Evolutionary conservation across 2,888 invertebrate species (phyloP), one percentile per base, ranked within the genome.

Genomic region (Mystacides longicornis): DNA sequence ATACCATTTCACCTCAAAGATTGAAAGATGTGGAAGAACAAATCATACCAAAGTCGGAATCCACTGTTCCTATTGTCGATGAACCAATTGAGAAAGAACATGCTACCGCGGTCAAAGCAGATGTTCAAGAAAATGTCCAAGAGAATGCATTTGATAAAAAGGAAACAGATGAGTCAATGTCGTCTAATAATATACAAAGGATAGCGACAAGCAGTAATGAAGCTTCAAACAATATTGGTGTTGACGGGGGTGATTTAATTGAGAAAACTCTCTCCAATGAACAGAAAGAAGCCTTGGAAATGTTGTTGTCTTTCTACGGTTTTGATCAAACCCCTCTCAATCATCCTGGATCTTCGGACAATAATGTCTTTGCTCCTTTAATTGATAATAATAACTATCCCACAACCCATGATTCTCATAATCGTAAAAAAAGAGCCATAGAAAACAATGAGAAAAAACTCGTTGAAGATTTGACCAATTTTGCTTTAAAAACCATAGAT

Each of bases 401-500:
- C 21, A 21, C 43, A 19, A 43, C 22, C 18, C n/a, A 20, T 16
- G 19, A 20, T 7, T 9, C 23, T 7, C 18, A 19, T 3, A 46
- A 22, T 16, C 20, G 23, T 19, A 33, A 51, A 42, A 27, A n/a
- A 5, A 14, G 33, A 19, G 33, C 16, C 11, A 33, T 33, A 33
- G 19, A n/a, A 18, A 50, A 50, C 11, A 48, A 48, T 16, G 21
- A 22, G 18, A 42, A 51, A 4, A 37, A 37, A 37, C 14, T 37
- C 7, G 62, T 73, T 3, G 60, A 66, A 37, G 67, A 70, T 62
- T 65, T 80, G 51, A 77, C 79, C 1, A 68, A 73, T 56, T 71
- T 72, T 56, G 79, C 75, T 2, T 68, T 75, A 1, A 64, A 69
- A 3, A 71, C 71, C 7, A 63, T 81, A 23, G 79, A 80, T 62